Conservation (phyloP, 1,140 invertebrate species). For the Melanaphis sacchari region DNA sequence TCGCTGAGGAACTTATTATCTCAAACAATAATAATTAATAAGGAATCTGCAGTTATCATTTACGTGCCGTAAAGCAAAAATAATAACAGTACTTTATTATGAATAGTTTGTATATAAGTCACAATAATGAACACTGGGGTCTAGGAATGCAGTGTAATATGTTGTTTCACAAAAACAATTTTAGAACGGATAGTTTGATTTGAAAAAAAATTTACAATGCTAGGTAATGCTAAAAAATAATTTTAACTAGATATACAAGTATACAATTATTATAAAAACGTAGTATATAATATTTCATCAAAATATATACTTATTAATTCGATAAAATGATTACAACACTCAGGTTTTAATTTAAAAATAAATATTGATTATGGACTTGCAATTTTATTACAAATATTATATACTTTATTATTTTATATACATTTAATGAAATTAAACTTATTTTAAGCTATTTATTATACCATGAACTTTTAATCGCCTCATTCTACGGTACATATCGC, state of each 20-base stretch:
- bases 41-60: neutral
- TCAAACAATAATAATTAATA: neutral
- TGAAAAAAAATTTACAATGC: neutral
- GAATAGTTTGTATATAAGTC: neutral
- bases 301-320: neutral
- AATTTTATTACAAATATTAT: neutral
- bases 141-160: neutral
- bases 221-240: neutral
- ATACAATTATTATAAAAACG: neutral
- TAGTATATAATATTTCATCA: neutral
- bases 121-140: neutral
- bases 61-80: neutral
- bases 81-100: constrained; percentile 17
- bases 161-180: neutral
- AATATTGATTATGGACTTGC: neutral
- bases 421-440: neutral
- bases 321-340: neutral
- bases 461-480: neutral
- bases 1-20: neutral
- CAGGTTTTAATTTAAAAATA: neutral
- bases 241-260: neutral
- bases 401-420: too few relatives aligned
- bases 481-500: neutral
- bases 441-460: neutral
- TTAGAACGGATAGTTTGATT: neutral